Evolutionary conservation across 2,113 vertebrate species (phyloP).

Genomic region (Cryptoleucopteryx plumbea): DNA sequence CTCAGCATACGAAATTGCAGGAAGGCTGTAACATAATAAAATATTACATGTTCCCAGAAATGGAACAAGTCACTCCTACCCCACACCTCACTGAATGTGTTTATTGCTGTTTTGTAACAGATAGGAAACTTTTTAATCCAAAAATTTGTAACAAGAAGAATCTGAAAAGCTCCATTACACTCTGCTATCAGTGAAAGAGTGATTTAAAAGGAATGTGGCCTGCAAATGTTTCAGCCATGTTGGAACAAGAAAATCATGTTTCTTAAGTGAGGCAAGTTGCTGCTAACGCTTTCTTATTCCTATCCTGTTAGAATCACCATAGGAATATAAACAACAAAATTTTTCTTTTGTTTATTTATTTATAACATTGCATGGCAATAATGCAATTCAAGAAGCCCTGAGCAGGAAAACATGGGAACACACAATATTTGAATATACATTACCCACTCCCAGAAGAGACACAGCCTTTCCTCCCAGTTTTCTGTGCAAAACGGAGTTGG

Average conservation of each 20-base stretch:
- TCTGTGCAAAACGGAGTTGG: not conserved
- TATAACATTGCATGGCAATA: not conserved
- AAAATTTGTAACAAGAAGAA: slow-evolving; percentile 28
- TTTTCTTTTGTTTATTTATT: slow-evolving; percentile 3
- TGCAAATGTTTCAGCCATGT: not conserved
- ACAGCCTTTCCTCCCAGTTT: not conserved
- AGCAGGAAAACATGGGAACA: not conserved
- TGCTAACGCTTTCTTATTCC: not conserved
- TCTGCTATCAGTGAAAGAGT: not conserved
- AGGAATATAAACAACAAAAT: not conserved
- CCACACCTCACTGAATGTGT: not conserved
- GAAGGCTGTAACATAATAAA: slow-evolving; percentile 54
- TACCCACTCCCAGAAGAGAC: not conserved
- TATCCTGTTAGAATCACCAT: not conserved
- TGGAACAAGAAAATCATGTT: not conserved
- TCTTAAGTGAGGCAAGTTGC: not conserved
- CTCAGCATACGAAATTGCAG: slow-evolving; percentile 45
- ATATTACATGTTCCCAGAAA: slow-evolving; percentile 40
- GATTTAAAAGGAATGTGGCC: slow-evolving; percentile 22
- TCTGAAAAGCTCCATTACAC: slow-evolving; percentile 10
- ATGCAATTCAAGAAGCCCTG: not conserved
- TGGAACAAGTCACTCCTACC: slow-evolving; percentile 14
- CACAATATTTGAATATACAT: not conserved
- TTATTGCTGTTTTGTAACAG: slow-evolving; percentile 10
- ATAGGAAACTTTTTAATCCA: slow-evolving; percentile 39